phyloP scores from a whole-genome alignment of 2,113 vertebrate genomes.

The Petaurus breviceps region DNA sequence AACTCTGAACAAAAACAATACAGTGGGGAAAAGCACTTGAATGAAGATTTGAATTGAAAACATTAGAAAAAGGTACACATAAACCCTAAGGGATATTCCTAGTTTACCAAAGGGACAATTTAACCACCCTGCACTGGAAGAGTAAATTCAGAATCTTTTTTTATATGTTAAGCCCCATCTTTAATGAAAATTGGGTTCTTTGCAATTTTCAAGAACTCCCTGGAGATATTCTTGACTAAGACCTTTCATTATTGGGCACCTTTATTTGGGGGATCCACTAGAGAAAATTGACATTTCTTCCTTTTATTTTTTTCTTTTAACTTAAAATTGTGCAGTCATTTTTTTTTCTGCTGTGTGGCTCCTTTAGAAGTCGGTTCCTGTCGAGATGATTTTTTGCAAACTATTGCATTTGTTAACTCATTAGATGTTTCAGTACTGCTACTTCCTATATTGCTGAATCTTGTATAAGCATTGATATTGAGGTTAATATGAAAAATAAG shows the following conservation, averaged over 20 bases:
- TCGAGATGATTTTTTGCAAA: background rate
- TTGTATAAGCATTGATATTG: background rate
- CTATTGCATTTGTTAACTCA: background rate
- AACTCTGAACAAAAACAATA: background rate
- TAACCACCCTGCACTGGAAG: background rate
- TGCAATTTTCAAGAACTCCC: background rate
- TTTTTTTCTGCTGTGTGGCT: background rate
- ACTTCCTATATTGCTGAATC: background rate
- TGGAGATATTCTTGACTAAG: background rate
- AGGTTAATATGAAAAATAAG: background rate
- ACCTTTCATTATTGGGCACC: background rate
- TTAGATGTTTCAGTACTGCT: background rate
- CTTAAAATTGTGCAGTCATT: background rate
- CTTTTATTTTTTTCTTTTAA: background rate
- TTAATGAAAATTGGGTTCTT: background rate
- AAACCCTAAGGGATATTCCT: background rate
- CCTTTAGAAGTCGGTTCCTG: background rate
- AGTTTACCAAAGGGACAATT: background rate
- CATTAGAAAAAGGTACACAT: background rate
- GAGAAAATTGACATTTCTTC: background rate
- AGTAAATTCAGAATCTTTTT: background rate
- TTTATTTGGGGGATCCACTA: background rate
- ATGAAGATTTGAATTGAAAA: background rate
- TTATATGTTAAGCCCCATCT: background rate
- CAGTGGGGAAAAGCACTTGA: background rate